phyloP scores from a whole-genome alignment of 35 echinoderm and acorn worm species.

The Hemicentrotus pulcherrimus region DNA sequence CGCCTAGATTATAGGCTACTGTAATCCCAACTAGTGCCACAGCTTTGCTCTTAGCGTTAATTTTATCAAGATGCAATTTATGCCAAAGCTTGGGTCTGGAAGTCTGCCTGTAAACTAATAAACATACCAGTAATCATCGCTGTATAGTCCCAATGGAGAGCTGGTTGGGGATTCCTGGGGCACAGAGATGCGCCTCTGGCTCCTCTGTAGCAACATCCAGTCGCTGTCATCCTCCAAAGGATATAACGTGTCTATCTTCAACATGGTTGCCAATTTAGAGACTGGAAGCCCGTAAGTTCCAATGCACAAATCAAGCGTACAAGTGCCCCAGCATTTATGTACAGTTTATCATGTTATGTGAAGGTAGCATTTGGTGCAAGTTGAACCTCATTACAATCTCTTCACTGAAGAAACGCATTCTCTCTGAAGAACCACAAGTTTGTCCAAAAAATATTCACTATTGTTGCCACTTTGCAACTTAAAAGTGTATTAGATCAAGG shows the following conservation, averaged over 20 bases:
- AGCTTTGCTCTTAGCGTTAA: neutral
- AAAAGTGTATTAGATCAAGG: no score
- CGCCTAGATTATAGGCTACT: no score
- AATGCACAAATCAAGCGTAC: neutral
- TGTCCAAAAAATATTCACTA: neutral
- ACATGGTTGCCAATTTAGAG: neutral
- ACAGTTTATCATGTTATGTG: neutral
- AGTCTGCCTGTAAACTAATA: neutral
- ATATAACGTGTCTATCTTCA: conserved; percentile 4
- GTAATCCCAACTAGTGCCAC: neutral
- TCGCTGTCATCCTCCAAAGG: neutral
- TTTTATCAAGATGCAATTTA: neutral
- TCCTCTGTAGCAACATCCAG: neutral
- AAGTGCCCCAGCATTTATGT: neutral
- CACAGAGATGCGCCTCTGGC: conserved; percentile 16
- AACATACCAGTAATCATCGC: conserved; percentile 20
- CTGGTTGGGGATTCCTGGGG: conserved; percentile 2
- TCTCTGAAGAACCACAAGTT: neutral
- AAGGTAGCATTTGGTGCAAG: neutral
- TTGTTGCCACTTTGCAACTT: neutral
- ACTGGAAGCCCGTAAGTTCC: neutral
- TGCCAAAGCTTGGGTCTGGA: neutral
- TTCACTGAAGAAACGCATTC: neutral
- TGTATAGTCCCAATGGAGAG: neutral
- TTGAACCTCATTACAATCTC: neutral